Evolutionary conservation across 1,140 invertebrate genomes (phyloP).

Genomic region (Drosophila micromelanica): DNA sequence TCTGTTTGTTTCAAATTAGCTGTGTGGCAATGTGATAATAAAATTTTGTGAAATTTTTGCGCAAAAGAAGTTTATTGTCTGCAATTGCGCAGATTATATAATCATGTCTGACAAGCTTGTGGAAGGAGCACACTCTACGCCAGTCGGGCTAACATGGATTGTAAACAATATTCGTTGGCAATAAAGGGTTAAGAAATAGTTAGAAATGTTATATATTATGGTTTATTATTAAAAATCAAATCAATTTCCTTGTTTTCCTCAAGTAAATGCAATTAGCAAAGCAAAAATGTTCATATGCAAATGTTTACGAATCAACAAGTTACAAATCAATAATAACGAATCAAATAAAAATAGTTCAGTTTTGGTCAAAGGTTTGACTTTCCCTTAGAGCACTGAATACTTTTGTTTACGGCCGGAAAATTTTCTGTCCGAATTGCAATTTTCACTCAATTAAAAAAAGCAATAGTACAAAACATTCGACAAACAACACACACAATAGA

Average conservation of each 20-base stretch:
- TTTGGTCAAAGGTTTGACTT: neutral
- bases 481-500: neutral
- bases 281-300: neutral
- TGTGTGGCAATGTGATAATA: slow-evolving; percentile 77
- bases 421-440: slow-evolving; percentile 16
- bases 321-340: neutral
- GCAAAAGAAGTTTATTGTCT: slow-evolving; percentile 76
- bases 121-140: slow-evolving; percentile 7
- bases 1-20: slow-evolving; percentile 63
- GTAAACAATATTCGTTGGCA: neutral
- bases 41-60: slow-evolving; percentile 62
- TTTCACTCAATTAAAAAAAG: slow-evolving; percentile 11
- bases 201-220: neutral
- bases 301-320: neutral
- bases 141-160: slow-evolving; percentile 8
- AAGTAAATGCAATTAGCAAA: slow-evolving; percentile 12
- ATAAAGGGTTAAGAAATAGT: neutral
- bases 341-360: neutral
- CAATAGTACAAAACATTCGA: slow-evolving; percentile 9
- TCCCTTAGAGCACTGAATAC: slow-evolving; percentile 1
- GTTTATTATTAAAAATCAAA: no score
- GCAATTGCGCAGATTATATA: slow-evolving; percentile 74
- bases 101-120: slow-evolving; percentile 41
- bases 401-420: slow-evolving; percentile 15
- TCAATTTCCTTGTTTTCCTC: neutral